Base-by-base conservation (phyloP, 2,888 invertebrate species). In the Arenicola marina region DNA sequence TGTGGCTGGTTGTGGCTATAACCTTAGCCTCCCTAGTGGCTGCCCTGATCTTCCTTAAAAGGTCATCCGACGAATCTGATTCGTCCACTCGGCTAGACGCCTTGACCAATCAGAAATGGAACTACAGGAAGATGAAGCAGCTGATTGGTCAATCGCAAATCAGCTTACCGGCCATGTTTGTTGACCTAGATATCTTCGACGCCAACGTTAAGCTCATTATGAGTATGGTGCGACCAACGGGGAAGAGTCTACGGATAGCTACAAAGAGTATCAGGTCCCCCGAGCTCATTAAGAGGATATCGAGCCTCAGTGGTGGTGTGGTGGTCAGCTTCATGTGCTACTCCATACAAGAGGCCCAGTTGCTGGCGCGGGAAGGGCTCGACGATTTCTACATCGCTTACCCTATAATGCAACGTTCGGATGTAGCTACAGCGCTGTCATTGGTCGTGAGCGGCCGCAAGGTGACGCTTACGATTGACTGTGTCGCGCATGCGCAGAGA, bases 371-470 rank as follows among this genome's bases (percentile, higher is more conserved):
- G 2, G 4, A 32, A 2, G 44, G 31, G 18, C 29, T 59, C 24
- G 59, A 59, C 44, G 59, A 59, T 26, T 26, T 59, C 4, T 59
- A 28, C 31, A n/a, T 59, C n/a, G 26, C 59, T n/a, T 59, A 59
- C 45, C 59, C 59, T n/a, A 59, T 54, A 3, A 26, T 51, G 3
- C 53, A 51, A n/a, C 4, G 2, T 18, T 7, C 29, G 11, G 59
- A 59, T 26, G 4, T 59, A 2, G 3, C 4, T 3, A 4, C 7
- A 4, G 53, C 54, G 11, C 18, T 38, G 4, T 4, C 21, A 2
- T 26, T 59, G 3, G 54, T n/a, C 28, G 18, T 7, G 21, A 7
- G 4, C 4, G 59, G 59, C 7, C 34, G 26, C 11, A 28, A 34
- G 4, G 4, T 59, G 3, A 28, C 43, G 2, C 59, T 59, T 28